Conservation (phyloP, 2,797 vertebrate genomes). For the Lophius americanus region DNA sequence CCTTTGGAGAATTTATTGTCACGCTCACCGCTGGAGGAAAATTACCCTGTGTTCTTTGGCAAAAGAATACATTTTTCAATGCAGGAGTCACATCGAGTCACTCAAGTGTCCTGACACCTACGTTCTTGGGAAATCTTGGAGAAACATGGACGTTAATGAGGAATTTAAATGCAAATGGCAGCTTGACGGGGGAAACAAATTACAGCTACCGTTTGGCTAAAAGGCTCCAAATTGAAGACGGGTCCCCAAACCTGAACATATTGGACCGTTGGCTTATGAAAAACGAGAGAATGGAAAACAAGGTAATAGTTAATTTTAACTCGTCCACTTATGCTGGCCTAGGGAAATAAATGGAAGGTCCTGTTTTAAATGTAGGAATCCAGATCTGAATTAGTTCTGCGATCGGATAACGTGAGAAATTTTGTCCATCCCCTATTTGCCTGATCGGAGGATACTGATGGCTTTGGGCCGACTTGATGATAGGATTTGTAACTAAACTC, state of each 20-base stretch:
- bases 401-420: not conserved
- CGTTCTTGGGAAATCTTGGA: conserved; percentile 71
- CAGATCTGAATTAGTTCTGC: conserved; percentile 21
- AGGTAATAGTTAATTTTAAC: conserved; percentile 60
- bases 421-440: conserved; percentile 11
- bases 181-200: conserved; percentile 72
- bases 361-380: conserved; percentile 41
- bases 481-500: no score
- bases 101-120: conserved; percentile 58
- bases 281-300: conserved; percentile 57
- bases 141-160: conserved; percentile 72
- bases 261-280: conserved; percentile 50
- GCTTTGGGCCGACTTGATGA: conserved; percentile 12
- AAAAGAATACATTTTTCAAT: conserved; percentile 35
- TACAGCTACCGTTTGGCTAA: conserved; percentile 72
- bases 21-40: not conserved
- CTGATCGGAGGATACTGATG: not conserved
- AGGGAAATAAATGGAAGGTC: conserved; percentile 38
- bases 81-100: conserved; percentile 34
- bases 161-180: conserved; percentile 78
- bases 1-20: conserved; percentile 5
- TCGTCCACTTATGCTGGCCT: conserved; percentile 27
- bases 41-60: conserved; percentile 19
- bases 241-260: conserved; percentile 63
- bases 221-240: conserved; percentile 71